A percentile compares a stretch with the other conserved stretches of the same genome.
Conservation (phyloP, 2,888 invertebrate genomes). For the Ctena decussata region DNA sequence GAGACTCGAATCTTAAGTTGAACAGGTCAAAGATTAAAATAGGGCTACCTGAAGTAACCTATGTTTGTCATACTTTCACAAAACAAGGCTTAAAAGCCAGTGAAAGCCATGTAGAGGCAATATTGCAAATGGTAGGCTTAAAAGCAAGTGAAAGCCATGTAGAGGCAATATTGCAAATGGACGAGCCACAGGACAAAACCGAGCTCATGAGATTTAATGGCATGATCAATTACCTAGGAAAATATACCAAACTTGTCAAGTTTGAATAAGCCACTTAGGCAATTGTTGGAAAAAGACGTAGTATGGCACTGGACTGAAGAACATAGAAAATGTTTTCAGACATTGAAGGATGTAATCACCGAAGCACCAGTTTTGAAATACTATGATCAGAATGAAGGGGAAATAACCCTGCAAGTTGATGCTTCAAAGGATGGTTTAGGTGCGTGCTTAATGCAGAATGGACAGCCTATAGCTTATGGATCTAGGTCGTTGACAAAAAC, state of each 20-base stretch:
- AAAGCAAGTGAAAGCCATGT: slow-evolving; percentile 48
- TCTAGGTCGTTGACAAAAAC: slow-evolving; percentile 55
- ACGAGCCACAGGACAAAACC: slow-evolving; percentile 48
- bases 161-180: slow-evolving; percentile 46
- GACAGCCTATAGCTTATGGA: slow-evolving; percentile 62
- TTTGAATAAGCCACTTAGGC: slow-evolving; percentile 23
- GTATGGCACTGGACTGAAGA: slow-evolving; percentile 38
- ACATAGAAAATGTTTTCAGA: slow-evolving; percentile 29
- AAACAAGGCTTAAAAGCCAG: slow-evolving; percentile 41
- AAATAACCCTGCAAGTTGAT: too few relatives aligned
- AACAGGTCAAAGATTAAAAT: slow-evolving; percentile 42
- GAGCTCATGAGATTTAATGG: slow-evolving; percentile 58
- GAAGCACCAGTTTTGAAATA: slow-evolving; percentile 37
- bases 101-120: slow-evolving; percentile 56
- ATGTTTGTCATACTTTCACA: slow-evolving; percentile 58
- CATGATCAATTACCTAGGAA: slow-evolving; percentile 67
- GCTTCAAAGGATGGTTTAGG: too few relatives aligned
- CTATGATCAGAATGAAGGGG: slow-evolving; percentile 47
- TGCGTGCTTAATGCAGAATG: slow-evolving; percentile 61
- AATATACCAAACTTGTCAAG: slow-evolving; percentile 60
- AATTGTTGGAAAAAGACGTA: slow-evolving; percentile 34
- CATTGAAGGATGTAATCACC: slow-evolving; percentile 27
- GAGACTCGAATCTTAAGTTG: slow-evolving; percentile 21
- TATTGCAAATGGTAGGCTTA: slow-evolving; percentile 44
- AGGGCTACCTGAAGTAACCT: slow-evolving; percentile 26